phyloP scores from a whole-genome alignment of 2,113 vertebrate genomes.

The Harpagus bidentatus region DNA sequence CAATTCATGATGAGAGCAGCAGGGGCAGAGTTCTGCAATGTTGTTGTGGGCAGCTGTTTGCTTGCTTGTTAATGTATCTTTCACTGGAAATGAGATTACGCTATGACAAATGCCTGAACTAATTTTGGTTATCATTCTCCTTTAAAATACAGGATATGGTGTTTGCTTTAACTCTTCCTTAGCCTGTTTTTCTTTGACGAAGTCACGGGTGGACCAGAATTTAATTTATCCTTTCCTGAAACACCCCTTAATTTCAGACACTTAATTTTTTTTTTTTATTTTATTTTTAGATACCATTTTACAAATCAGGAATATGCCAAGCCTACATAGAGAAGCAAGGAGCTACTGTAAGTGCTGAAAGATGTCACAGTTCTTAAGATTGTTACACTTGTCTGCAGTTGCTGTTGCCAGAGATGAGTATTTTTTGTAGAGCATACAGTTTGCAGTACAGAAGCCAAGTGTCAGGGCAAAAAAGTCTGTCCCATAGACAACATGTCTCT shows the following conservation, averaged over 20 bases:
- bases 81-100: not conserved
- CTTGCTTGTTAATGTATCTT: not conserved
- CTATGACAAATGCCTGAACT: not conserved
- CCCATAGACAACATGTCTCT: not conserved
- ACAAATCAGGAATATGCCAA: constrained; percentile 80
- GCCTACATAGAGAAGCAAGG: constrained; percentile 68
- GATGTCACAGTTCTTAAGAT: not conserved
- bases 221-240: not conserved
- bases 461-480: not conserved
- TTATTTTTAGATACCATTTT: constrained; percentile 76
- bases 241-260: not conserved
- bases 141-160: not conserved
- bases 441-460: not conserved
- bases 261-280: not conserved
- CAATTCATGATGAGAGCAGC: not conserved
- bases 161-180: not conserved
- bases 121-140: not conserved
- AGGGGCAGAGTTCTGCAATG: not conserved
- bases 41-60: not conserved
- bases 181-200: not conserved
- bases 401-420: not conserved
- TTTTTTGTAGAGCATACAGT: not conserved
- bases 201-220: not conserved
- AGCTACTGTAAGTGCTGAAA: constrained; percentile 77
- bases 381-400: not conserved